A percentile compares a stretch with the other conserved stretches of the same genome.
These are phyloP conservation scores for Hippocampus abdominalis DNA, from an alignment of 2,113 vertebrate genomes.

Conservation along the genomic window DNA sequence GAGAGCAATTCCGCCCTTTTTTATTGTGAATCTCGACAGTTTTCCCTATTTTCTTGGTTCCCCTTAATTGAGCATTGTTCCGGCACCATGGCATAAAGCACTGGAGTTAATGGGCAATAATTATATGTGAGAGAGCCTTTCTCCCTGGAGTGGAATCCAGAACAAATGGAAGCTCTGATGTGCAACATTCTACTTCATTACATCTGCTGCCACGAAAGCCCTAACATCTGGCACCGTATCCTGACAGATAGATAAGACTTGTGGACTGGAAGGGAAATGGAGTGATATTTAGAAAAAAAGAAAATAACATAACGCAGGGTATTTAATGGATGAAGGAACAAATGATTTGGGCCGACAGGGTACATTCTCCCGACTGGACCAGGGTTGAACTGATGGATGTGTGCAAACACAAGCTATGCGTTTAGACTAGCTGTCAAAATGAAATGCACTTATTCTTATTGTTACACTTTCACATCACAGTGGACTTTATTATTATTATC, in stretches of 20 bases:
- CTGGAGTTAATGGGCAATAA: constrained; percentile 97
- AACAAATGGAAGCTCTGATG: constrained; percentile 95
- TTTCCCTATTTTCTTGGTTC: constrained; percentile 79
- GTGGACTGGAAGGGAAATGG: constrained; percentile 91
- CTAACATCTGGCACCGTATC: constrained; percentile 91
- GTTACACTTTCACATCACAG: constrained; percentile 68
- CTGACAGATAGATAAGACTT: constrained; percentile 94
- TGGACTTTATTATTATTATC: constrained; percentile 58
- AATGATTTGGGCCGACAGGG: constrained; percentile 44
- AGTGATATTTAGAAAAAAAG: constrained; percentile 76
- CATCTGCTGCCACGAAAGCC: constrained; percentile 96
- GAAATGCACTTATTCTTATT: constrained; percentile 40
- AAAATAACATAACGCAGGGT: constrained; percentile 42
- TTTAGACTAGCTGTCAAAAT: constrained; percentile 52
- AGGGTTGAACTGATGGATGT: constrained; percentile 54
- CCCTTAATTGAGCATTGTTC: constrained; percentile 91
- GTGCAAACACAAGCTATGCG: constrained; percentile 54
- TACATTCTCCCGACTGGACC: constrained; percentile 49
- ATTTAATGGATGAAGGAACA: constrained; percentile 69
- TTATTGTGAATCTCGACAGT: constrained; percentile 55
- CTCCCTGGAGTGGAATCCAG: constrained; percentile 93
- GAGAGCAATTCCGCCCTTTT: background rate
- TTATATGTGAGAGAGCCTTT: constrained; percentile 96
- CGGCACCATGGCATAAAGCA: constrained; percentile 88
- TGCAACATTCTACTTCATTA: constrained; percentile 98